Conservation (phyloP, 2,888 invertebrate species). For the Cosmia pyralina region DNA sequence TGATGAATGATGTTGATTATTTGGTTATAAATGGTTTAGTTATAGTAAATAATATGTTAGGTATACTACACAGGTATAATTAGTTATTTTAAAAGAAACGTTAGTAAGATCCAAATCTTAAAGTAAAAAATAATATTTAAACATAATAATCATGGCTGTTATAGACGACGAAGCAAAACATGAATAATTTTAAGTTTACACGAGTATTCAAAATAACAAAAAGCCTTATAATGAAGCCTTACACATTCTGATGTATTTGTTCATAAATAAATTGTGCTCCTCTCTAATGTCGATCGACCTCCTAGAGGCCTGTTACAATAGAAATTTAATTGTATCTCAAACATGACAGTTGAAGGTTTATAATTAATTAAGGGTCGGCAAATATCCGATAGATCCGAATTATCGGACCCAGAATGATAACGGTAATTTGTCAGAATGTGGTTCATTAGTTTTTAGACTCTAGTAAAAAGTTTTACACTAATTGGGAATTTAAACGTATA, state of each 20-base stretch:
- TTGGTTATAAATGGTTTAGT: neutral
- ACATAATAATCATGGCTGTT: slow-evolving; percentile 24
- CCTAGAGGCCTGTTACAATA: too few relatives aligned
- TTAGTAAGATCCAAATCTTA: slow-evolving; percentile 12
- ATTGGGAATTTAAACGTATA: neutral
- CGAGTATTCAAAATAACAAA: neutral
- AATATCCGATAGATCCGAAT: neutral
- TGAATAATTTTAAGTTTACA: slow-evolving; percentile 9
- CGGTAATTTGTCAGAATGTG: neutral
- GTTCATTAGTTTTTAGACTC: neutral
- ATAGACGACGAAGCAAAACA: neutral
- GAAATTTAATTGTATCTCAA: too few relatives aligned
- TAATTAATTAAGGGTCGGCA: neutral
- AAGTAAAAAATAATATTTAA: slow-evolving; percentile 1
- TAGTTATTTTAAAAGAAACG: slow-evolving; percentile 6
- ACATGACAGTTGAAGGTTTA: too few relatives aligned
- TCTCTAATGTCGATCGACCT: too few relatives aligned
- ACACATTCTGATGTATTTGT: neutral
- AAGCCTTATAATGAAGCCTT: neutral
- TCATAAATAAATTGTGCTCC: too few relatives aligned
- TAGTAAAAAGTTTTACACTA: neutral
- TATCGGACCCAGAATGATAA: neutral
- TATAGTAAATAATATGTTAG: slow-evolving; percentile 10
- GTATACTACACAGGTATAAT: neutral
- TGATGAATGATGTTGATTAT: neutral